These are phyloP conservation scores for Conus ventricosus DNA, from an alignment of 1,140 invertebrate species.

Conservation along the genomic window DNA sequence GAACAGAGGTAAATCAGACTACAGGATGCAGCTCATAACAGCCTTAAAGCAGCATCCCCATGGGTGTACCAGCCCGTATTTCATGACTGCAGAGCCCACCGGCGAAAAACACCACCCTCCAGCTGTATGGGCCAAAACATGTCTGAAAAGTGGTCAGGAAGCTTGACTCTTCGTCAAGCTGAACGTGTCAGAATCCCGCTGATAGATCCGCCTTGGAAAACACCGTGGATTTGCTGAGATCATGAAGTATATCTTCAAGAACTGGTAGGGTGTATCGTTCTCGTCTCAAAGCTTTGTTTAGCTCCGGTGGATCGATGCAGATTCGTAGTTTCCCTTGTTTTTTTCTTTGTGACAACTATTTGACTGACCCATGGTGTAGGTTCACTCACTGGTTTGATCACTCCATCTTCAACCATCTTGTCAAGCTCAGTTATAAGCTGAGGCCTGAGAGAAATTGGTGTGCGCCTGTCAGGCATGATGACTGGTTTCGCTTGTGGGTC, in stretches of 20 bases:
- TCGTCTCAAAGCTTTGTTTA: constrained; percentile 51
- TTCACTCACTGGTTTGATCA: constrained; percentile 50
- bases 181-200: constrained; percentile 53
- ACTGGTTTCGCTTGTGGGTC: constrained; percentile 30
- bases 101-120: too few relatives aligned
- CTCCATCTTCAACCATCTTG: constrained; percentile 32
- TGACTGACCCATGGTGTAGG: constrained; percentile 52
- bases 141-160: constrained; percentile 53
- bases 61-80: too few relatives aligned
- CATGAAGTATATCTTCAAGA: constrained; percentile 50
- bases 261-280: constrained; percentile 43
- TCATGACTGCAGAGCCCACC: too few relatives aligned
- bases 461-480: neutral
- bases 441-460: constrained; percentile 39
- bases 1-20: too few relatives aligned
- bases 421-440: constrained; percentile 43
- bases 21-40: too few relatives aligned
- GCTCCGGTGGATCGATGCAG: constrained; percentile 54
- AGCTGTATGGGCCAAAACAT: constrained; percentile 49
- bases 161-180: constrained; percentile 43
- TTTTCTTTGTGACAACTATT: constrained; percentile 48
- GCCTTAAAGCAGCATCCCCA: too few relatives aligned
- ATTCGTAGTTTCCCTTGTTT: constrained; percentile 42
- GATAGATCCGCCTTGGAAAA: constrained; percentile 52
- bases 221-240: constrained; percentile 46